Base-by-base conservation (phyloP, 2,888 invertebrate genomes). In the Eristalis pertinax region DNA sequence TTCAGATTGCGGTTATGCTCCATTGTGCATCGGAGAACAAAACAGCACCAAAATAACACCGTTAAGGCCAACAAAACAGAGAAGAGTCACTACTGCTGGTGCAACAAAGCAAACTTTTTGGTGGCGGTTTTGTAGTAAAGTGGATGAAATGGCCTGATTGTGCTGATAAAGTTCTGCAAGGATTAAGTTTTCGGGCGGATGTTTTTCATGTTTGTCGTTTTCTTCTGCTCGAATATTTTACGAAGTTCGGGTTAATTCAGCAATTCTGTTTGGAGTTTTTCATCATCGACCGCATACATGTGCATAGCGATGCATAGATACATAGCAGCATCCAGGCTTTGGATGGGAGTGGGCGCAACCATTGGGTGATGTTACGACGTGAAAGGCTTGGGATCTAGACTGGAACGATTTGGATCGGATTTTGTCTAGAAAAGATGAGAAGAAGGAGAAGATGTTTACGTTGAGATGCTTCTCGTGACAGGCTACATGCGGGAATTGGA, bases 1-100 rank as follows among this genome's bases (percentile, higher is more conserved):
- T 84, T 87, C 83, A 87, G 76, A 87, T 87, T 87, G 87, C 76
- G 87, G 87, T 87, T 80, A 84, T 80, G 84, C 67, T 87, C 80
- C 83, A 87, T 84, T 83, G 83, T 87, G 70, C 75, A 87, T 76
- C 72, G 87, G 50, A 76, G 80, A 79, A 87, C 80, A 87, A 87
- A 87, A 87, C 87, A 76, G 79, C 76, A 41, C 29, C 65, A 79
- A 63, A 84, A 79, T 84, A 83, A 87, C 76, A 87, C 83, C 84
- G 84, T 84, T 84, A 74, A 80, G 84, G 84, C 76, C 73, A 80
- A 60, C 83, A 76, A 32, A 32, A 38, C 38, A 60, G 38, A 72
- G 69, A 7, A 43, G 67, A 68, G 67, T 74, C 69, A 79, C 79
- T 72, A 76, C 50, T 79, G 87, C 73, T 87, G 35, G 68, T 75